Percentiles rank a stretch among this genome's conserved stretches.
Conservation (phyloP, 2,888 invertebrate genomes). For the Drosophila yooni region DNA sequence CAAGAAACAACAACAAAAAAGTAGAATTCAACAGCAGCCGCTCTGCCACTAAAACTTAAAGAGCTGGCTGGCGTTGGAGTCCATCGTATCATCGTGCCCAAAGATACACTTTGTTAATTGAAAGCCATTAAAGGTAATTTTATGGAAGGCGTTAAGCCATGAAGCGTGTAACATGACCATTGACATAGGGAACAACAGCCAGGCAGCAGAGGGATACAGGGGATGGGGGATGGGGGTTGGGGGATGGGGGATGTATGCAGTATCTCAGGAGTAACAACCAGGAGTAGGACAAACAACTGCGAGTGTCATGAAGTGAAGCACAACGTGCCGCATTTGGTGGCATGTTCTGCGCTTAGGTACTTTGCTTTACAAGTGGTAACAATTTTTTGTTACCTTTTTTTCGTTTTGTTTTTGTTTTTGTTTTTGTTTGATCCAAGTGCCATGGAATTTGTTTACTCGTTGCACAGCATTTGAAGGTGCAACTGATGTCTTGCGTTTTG, state of each 20-base stretch:
- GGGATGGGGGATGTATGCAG: not conserved
- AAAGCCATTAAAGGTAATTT: slow-evolving; percentile 86
- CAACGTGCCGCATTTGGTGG: slow-evolving; percentile 60
- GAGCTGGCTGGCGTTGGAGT: slow-evolving; percentile 27
- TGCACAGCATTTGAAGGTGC: slow-evolving; percentile 36
- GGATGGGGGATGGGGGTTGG: not conserved
- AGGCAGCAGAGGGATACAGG: not conserved
- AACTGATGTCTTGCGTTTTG: slow-evolving; percentile 18
- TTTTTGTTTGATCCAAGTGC: slow-evolving; percentile 50
- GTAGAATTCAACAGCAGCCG: slow-evolving; percentile 34
- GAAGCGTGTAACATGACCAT: slow-evolving; percentile 84
- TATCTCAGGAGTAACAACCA: slow-evolving; percentile 10
- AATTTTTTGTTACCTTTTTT: slow-evolving; percentile 37
- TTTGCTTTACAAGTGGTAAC: slow-evolving; percentile 71
- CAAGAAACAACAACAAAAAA: slow-evolving; percentile 18
- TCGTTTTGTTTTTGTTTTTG: not conserved
- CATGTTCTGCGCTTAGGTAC: slow-evolving; percentile 46
- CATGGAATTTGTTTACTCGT: slow-evolving; percentile 72
- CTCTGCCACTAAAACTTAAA: slow-evolving; percentile 20
- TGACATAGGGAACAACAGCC: slow-evolving; percentile 64
- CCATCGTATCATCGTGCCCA: slow-evolving; percentile 68
- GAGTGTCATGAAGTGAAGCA: slow-evolving; percentile 57
- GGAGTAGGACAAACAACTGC: slow-evolving; percentile 40
- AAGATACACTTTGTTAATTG: slow-evolving; percentile 85
- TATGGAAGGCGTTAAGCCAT: slow-evolving; percentile 85